Base-by-base conservation (phyloP, 2,797 vertebrate species). In the Chaunax sp. region DNA sequence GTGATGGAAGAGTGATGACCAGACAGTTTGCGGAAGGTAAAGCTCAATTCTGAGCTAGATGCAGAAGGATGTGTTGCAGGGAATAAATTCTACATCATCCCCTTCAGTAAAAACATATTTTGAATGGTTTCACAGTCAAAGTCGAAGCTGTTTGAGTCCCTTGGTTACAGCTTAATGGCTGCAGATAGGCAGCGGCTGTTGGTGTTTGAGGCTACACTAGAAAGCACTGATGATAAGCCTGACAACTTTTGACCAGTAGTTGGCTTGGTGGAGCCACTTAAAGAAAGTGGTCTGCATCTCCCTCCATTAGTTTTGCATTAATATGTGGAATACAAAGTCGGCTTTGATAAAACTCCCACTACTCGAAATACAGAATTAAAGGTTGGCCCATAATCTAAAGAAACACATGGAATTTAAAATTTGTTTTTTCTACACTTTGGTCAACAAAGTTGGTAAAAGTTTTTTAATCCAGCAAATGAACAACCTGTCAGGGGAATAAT, bases 191-290 rank as follows among this genome's bases (percentile, higher is more conserved):
- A 40, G 50, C 44, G 23, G 62, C n/a, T 64, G 61, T 14, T 16
- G 6, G 44, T 68, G 51, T 49, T 25, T 56, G 63, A 61, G 49
- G 75, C 72, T 47, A 49, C 55, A 57, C 15, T 25, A 54, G 37
- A 80, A 73, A 55, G 43, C 35, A 2, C 38, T 22, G 55, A 68
- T 54, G 68, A 84, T 74, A 80, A 81, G 69, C 47, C 52, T 40
- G 35, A 46, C 38, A 28, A 10, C 33, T 47, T 69, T 15, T 71
- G 60, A 69, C 54, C 41, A 65, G 26, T 45, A 71, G n/a, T 18
- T 50, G 59, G 44, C 44, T 40, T 63, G 28, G 12, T 73, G 46
- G 53, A 81, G 50, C 66, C 64, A 64, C 64, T 64, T 81, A 16
- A 43, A 65, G 53, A 15, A 15, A 16, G 19, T 55, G 77, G 44